These are phyloP conservation scores for Pyrgilauda ruficollis DNA, from an alignment of 2,113 vertebrate genomes.

Conservation along the genomic window DNA sequence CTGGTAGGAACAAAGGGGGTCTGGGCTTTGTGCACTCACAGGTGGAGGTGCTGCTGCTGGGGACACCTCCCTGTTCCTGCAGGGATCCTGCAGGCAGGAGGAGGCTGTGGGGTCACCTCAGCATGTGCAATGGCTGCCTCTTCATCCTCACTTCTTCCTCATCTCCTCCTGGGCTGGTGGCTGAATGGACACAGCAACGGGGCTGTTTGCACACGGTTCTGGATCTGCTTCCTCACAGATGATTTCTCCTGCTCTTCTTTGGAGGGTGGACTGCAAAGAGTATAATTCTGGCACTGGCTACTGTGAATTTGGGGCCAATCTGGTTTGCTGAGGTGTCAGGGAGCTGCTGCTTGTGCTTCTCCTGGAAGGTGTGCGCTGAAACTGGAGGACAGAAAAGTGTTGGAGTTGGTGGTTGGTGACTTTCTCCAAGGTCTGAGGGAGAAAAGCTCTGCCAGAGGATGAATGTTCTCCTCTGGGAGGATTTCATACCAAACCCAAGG, in stretches of 20 bases:
- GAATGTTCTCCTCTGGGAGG: accelerated
- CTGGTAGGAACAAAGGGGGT: accelerated
- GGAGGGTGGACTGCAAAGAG: background rate
- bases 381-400: background rate
- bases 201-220: background rate
- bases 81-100: background rate
- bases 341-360: background rate
- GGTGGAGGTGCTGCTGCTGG: background rate
- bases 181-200: background rate
- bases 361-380: background rate
- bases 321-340: background rate
- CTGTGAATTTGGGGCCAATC: background rate
- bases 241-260: background rate
- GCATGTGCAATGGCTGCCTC: background rate
- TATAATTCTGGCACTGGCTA: background rate
- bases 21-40: background rate
- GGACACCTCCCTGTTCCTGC: background rate
- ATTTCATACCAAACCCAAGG: background rate
- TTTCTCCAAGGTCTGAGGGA: background rate
- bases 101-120: background rate
- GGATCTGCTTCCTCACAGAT: background rate
- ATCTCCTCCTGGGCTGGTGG: background rate
- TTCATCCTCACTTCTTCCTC: constrained; percentile 11
- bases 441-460: background rate
- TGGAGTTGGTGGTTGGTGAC: background rate